A percentile compares a stretch with the other conserved stretches of the same genome.
phyloP scores from a whole-genome alignment of 1,140 invertebrate species.

The Meteorus sp. region DNA sequence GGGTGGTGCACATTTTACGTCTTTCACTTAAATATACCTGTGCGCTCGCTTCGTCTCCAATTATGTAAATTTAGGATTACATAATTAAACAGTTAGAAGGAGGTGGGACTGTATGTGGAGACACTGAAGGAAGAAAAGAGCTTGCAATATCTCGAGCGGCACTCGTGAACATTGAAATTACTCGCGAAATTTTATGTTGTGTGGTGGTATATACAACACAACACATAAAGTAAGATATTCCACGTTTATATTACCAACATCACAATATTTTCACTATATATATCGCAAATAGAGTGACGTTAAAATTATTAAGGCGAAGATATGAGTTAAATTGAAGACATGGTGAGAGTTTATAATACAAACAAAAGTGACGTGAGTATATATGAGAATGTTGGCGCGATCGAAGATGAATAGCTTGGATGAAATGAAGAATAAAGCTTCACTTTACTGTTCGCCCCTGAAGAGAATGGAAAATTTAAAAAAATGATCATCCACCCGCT shows the following conservation, averaged over 20 bases:
- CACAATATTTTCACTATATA: too few species aligned
- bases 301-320: too few species aligned
- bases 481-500: slow-evolving; percentile 16
- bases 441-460: background rate
- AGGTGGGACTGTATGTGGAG: too few species aligned
- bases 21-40: slow-evolving; percentile 13
- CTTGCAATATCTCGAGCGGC: too few species aligned
- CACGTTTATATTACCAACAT: too few species aligned
- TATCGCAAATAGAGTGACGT: too few species aligned
- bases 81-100: slow-evolving; percentile 46
- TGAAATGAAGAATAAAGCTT: slow-evolving; percentile 11
- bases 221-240: too few species aligned
- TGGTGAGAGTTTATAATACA: too few species aligned
- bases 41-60: slow-evolving; percentile 33
- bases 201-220: too few species aligned
- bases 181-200: slow-evolving; percentile 7
- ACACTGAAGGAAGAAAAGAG: too few species aligned
- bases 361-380: background rate
- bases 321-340: too few species aligned
- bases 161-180: slow-evolving; percentile 22
- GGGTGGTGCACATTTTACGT: slow-evolving; percentile 1
- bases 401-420: slow-evolving; percentile 10
- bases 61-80: slow-evolving; percentile 48
- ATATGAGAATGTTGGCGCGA: background rate
- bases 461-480: slow-evolving; percentile 4